Conservation (phyloP, 2,113 vertebrate species). For the Nothoprocta perdicaria region DNA sequence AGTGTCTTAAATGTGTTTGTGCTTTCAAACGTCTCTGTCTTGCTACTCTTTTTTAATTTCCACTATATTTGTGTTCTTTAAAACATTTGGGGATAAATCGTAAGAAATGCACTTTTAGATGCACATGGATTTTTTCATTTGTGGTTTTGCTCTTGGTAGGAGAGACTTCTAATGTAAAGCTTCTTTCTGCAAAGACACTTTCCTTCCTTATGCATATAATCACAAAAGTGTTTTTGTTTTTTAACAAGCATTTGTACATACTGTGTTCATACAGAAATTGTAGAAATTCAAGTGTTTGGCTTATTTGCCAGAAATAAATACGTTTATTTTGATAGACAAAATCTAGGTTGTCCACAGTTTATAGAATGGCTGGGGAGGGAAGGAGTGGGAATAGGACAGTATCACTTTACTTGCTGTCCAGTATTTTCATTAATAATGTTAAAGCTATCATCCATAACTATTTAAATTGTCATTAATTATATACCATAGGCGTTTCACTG, state of each 20-base stretch:
- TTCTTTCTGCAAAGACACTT: constrained; percentile 14
- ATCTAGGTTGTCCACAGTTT: constrained; percentile 45
- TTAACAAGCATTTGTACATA: neutral
- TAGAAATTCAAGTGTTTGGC: constrained; percentile 26
- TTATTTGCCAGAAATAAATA: constrained; percentile 46
- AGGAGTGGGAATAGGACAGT: constrained; percentile 71
- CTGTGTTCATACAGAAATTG: neutral
- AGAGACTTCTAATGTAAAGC: neutral
- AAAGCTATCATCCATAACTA: constrained; percentile 75
- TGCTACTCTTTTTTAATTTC: constrained; percentile 28
- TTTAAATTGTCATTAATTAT: constrained; percentile 81
- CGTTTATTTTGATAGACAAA: constrained; percentile 36
- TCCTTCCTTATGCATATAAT: neutral
- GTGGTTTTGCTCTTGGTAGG: constrained; percentile 13
- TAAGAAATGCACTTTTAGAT: neutral
- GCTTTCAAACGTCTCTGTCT: constrained; percentile 24
- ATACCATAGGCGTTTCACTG: constrained; percentile 81
- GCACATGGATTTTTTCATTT: constrained; percentile 6
- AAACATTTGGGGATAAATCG: neutral
- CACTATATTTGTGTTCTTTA: neutral
- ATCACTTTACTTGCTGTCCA: constrained; percentile 66
- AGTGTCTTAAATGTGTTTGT: constrained; percentile 26
- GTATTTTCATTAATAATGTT: constrained; percentile 73
- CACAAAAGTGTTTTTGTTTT: too few relatives aligned
- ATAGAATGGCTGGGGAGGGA: constrained; percentile 70